Evolutionary conservation across 2,797 vertebrate species (phyloP).

Genomic region (Chelonia mydas): DNA sequence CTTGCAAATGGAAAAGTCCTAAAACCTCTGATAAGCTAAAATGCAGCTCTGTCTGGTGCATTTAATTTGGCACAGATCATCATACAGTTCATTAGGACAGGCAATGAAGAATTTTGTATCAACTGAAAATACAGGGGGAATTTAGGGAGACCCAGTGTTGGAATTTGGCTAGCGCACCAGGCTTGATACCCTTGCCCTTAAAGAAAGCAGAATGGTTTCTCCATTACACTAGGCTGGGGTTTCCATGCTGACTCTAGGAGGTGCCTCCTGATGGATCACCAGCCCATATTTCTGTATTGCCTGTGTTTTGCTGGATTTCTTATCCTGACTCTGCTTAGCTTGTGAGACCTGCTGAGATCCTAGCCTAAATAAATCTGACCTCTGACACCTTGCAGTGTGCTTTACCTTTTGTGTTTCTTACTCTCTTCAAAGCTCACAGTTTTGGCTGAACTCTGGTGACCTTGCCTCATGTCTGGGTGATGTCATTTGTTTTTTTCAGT

Average conservation of each 20-base stretch:
- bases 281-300: neutral
- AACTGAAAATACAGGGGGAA: neutral
- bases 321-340: neutral
- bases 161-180: neutral
- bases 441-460: fast-evolving
- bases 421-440: neutral
- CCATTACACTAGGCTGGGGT: neutral
- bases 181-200: fast-evolving
- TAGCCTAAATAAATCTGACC: neutral
- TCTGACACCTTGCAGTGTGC: fast-evolving
- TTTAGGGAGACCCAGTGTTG: neutral
- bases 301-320: neutral
- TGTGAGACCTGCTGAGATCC: fast-evolving
- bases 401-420: neutral
- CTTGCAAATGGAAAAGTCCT: neutral
- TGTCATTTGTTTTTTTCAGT: conserved; percentile 74
- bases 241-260: neutral
- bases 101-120: neutral
- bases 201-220: neutral
- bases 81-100: neutral
- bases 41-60: neutral
- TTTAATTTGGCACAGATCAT: neutral
- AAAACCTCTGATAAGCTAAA: neutral
- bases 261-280: neutral
- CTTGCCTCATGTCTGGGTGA: neutral